Evolutionary conservation across 1,140 invertebrate genomes (phyloP), one percentile per base, ranked within the genome.

Genomic region (Neodiprion pinetum): DNA sequence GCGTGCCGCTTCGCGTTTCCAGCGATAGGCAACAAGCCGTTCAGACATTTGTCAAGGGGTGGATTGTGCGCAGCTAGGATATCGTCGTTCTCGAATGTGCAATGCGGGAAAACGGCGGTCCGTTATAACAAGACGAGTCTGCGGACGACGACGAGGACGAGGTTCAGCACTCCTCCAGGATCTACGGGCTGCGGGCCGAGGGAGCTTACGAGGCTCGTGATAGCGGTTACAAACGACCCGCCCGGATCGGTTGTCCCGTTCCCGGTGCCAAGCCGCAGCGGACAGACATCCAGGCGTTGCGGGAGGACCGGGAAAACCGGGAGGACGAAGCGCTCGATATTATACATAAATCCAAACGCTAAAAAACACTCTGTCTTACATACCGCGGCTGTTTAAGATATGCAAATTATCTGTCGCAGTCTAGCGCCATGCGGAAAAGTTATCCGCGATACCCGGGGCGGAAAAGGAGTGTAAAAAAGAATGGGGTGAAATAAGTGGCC

Each of bases 211-310:
- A 61, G 53, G 11, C 53, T 61, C 53, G 53, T 61, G 53, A 61
- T 61, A 61, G 53, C 53, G 53, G 53, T 61, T 61, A 61, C 53
- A 61, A 61, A 61, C 53, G 53, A 61, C 53, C 53, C 4, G 9
- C 53, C 53, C 53, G n/a, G 53, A 61, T 61, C 53, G 53, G 53
- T 61, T 61, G n/a, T 61, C 53, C 28, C 28, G 28, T 2, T 40
- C 53, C 53, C 11, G 53, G 53, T 61, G 53, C 53, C 53, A 61
- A 61, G 53, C 53, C 53, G 53, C 53, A 61, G 53, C 53, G 28
- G 28, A 40, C 28, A 40, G 28, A 40, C 28, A 40, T 40, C 28
- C 28, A 40, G 28, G 28, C 28, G 28, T 40, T 40, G 28, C 28
- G 28, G 53, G 53, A 40, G 53, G 11, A 17, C 11, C 53, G 8